A percentile compares a stretch with the other conserved stretches of the same genome.
phyloP scores from a whole-genome alignment of 2,888 invertebrate genomes.

The Hylaea fasciaria region DNA sequence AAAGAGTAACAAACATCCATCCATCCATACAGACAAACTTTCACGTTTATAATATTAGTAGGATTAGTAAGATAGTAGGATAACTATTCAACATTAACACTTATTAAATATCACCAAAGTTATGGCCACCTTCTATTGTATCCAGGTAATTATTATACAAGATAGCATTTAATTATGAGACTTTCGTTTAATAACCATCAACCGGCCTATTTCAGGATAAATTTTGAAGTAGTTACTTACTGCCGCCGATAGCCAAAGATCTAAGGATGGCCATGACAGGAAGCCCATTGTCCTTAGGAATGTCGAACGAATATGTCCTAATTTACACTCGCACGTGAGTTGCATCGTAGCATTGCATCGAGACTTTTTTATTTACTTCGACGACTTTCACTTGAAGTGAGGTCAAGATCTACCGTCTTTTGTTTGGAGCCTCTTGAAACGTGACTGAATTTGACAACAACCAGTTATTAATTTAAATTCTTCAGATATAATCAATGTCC shows the following conservation, averaged over 20 bases:
- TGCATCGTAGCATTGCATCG: slow-evolving; percentile 45
- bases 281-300: slow-evolving; percentile 52
- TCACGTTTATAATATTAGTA: no score
- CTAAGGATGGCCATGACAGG: no score
- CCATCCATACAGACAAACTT: no score
- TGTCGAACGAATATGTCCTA: slow-evolving; percentile 52
- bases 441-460: slow-evolving; percentile 46
- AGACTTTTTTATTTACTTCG: slow-evolving; percentile 51
- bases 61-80: no score
- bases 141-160: no score
- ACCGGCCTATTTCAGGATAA: slow-evolving; percentile 21
- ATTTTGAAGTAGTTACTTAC: slow-evolving; percentile 29
- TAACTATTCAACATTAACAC: no score
- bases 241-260: slow-evolving; percentile 30
- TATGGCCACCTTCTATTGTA: no score
- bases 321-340: slow-evolving; percentile 49
- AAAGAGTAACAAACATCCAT: no score
- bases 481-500: no score
- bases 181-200: slow-evolving; percentile 28
- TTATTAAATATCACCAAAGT: no score
- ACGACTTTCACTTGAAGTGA: slow-evolving; percentile 59
- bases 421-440: slow-evolving; percentile 41
- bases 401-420: slow-evolving; percentile 47
- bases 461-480: slow-evolving; percentile 6
- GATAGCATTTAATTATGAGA: not conserved